These are phyloP conservation scores for Hippoglossus hippoglossus DNA, from an alignment of 2,797 vertebrate genomes.

Conservation along the genomic window DNA sequence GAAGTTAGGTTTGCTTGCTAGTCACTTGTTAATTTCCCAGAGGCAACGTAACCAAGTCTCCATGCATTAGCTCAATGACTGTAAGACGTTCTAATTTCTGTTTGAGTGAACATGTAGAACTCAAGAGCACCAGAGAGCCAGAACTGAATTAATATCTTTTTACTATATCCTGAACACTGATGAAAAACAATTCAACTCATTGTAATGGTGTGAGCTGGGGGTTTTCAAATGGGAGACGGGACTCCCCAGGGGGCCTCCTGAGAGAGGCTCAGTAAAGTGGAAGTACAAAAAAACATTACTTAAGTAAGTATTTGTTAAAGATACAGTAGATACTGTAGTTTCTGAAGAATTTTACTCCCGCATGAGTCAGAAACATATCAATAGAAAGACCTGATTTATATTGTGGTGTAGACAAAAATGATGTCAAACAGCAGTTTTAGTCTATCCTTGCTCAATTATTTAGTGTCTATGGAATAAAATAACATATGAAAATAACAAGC, in stretches of 20 bases:
- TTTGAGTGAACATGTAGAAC: slow-evolving; percentile 1
- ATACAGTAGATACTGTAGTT: slow-evolving; percentile 1
- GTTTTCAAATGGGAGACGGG: no score
- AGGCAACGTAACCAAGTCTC: slow-evolving; percentile 32
- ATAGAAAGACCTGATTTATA: no score
- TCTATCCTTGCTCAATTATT: no score
- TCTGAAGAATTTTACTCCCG: no score
- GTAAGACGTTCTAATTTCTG: slow-evolving; percentile 36
- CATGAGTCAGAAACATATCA: no score
- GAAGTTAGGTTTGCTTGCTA: slow-evolving; percentile 40
- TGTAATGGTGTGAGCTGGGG: neutral
- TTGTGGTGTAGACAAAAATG: no score
- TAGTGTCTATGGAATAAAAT: no score
- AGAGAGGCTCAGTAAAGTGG: no score
- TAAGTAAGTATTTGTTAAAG: neutral
- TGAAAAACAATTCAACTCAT: neutral
- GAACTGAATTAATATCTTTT: slow-evolving; percentile 21
- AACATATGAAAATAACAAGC: neutral
- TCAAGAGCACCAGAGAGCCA: neutral
- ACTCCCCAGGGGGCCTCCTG: no score
- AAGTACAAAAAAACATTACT: no score
- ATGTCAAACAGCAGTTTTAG: no score
- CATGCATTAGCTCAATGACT: slow-evolving; percentile 38
- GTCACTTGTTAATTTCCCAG: slow-evolving; percentile 63
- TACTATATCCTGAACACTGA: neutral